phyloP scores from a whole-genome alignment of 1,140 invertebrate species.

The Drosophila arawakana region DNA sequence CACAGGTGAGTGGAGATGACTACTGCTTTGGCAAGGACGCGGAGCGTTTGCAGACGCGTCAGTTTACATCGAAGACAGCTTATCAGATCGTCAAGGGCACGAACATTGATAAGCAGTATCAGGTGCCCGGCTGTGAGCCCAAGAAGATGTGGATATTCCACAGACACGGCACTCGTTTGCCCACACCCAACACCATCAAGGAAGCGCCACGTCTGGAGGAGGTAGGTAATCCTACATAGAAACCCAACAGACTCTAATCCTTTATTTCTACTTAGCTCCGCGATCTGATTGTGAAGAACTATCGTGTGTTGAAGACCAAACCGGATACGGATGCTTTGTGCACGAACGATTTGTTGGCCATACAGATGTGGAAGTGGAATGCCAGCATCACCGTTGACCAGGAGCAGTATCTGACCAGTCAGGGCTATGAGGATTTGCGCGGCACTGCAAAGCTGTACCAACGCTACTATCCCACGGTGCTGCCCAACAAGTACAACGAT shows the following conservation, averaged over 20 bases:
- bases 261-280: slow-evolving; percentile 52
- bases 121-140: slow-evolving; percentile 87
- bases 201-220: slow-evolving; percentile 85
- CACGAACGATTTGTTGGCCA: slow-evolving; percentile 86
- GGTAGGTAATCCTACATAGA: slow-evolving; percentile 56
- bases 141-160: slow-evolving; percentile 88
- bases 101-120: slow-evolving; percentile 85
- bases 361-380: slow-evolving; percentile 87
- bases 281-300: slow-evolving; percentile 87
- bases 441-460: slow-evolving; percentile 87
- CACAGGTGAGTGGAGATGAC: slow-evolving; percentile 62
- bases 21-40: slow-evolving; percentile 87
- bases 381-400: slow-evolving; percentile 86
- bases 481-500: slow-evolving; percentile 61
- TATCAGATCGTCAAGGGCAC: slow-evolving; percentile 87
- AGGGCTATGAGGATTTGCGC: slow-evolving; percentile 87
- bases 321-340: slow-evolving; percentile 85
- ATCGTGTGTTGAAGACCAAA: slow-evolving; percentile 82
- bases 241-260: not conserved
- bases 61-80: slow-evolving; percentile 88
- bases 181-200: slow-evolving; percentile 85
- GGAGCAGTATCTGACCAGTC: slow-evolving; percentile 86
- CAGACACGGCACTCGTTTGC: slow-evolving; percentile 88
- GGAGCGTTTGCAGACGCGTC: slow-evolving; percentile 86
- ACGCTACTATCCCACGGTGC: slow-evolving; percentile 85